phyloP scores from a whole-genome alignment of 1,140 invertebrate species.

The Camponotus vicinus region DNA sequence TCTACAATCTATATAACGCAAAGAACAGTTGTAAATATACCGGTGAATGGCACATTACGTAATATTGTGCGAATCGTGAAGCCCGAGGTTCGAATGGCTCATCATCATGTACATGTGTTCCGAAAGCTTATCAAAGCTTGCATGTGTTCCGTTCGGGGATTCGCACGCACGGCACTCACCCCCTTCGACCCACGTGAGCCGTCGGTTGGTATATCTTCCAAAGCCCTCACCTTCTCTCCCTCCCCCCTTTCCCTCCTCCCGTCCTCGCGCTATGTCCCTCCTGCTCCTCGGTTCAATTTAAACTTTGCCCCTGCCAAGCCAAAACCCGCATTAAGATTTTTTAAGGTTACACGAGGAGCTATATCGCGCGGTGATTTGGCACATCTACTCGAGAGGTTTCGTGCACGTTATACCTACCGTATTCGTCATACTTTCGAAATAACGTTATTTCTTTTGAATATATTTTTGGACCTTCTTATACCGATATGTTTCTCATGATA shows the following conservation, averaged over 20 bases:
- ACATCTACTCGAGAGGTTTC: conserved; percentile 60
- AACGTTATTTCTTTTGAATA: conserved; percentile 24
- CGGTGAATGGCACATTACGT: conserved; percentile 77
- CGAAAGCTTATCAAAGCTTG: conserved; percentile 84
- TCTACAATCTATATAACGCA: background rate
- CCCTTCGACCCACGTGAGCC: conserved; percentile 76
- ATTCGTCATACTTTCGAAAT: conserved; percentile 39
- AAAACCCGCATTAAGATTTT: conserved; percentile 85
- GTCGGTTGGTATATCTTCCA: conserved; percentile 79
- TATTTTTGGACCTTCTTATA: conserved; percentile 8
- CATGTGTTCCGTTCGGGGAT: conserved; percentile 82
- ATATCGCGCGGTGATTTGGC: conserved; percentile 56
- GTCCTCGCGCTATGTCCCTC: conserved; percentile 76
- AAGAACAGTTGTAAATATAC: conserved; percentile 58
- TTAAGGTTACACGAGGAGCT: conserved; percentile 81
- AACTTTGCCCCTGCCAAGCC: conserved; percentile 82
- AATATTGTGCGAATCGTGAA: conserved; percentile 80
- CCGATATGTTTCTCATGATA: background rate
- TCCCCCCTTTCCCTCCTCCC: conserved; percentile 71
- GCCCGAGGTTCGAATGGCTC: conserved; percentile 76
- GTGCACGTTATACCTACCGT: conserved; percentile 44
- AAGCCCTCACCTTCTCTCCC: conserved; percentile 75
- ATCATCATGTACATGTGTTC: conserved; percentile 75
- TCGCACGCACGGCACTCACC: conserved; percentile 82
- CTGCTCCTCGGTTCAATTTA: conserved; percentile 83